These are phyloP conservation scores for Desoria tigrina DNA, from an alignment of 2,888 invertebrate species.

Conservation along the genomic window DNA sequence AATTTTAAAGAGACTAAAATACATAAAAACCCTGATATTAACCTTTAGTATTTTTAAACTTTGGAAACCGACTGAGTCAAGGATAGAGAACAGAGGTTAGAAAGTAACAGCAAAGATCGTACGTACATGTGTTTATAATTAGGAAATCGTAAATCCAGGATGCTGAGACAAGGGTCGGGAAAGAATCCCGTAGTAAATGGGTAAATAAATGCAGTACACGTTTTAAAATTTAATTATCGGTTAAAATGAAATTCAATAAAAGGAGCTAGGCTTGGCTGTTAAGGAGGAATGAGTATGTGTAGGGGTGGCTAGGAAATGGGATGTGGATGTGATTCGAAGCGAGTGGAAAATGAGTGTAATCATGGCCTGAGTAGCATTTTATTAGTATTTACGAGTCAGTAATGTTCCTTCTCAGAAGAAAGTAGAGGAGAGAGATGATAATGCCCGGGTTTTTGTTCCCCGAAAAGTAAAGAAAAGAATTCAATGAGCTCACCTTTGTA, in stretches of 20 bases:
- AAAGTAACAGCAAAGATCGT: too few relatives aligned
- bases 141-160: too few relatives aligned
- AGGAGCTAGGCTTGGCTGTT: not conserved
- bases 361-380: slow-evolving; percentile 25
- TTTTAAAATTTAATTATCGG: slow-evolving; percentile 14
- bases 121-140: too few relatives aligned
- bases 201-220: not conserved
- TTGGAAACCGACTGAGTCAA: too few relatives aligned
- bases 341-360: slow-evolving; percentile 22
- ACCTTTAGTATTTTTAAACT: too few relatives aligned
- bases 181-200: too few relatives aligned
- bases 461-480: slow-evolving; percentile 6
- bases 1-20: too few relatives aligned
- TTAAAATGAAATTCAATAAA: slow-evolving; percentile 14
- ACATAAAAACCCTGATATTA: too few relatives aligned
- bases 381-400: slow-evolving; percentile 27
- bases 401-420: slow-evolving; percentile 8
- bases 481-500: slow-evolving; percentile 57
- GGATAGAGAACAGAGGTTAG: too few relatives aligned
- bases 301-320: not conserved
- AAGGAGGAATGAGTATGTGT: not conserved
- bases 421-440: slow-evolving; percentile 7
- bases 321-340: slow-evolving; percentile 8
- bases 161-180: too few relatives aligned
- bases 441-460: not conserved